These are phyloP conservation scores for Psilopsiagon aymara DNA, from an alignment of 2,113 vertebrate genomes.

Conservation along the genomic window DNA sequence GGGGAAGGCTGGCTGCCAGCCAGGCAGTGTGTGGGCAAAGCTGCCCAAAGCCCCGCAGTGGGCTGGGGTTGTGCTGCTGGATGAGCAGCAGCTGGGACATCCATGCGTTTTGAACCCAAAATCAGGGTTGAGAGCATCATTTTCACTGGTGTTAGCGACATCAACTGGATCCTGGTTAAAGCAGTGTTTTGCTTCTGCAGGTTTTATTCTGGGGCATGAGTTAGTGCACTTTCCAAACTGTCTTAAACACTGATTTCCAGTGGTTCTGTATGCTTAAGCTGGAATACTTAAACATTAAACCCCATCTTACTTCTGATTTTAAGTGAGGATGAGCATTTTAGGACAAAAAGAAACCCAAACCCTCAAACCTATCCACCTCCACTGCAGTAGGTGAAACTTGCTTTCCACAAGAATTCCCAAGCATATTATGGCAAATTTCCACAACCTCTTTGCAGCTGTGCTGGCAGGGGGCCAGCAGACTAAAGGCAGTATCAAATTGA, in stretches of 20 bases:
- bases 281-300: not conserved
- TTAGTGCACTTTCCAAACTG: not conserved
- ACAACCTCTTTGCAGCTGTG: constrained; percentile 45
- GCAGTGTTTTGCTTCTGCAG: not conserved
- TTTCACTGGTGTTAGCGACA: not conserved
- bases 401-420: constrained; percentile 56
- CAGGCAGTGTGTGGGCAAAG: not conserved
- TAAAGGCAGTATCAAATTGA: constrained; percentile 49
- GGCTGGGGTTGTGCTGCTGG: not conserved
- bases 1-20: not conserved
- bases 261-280: not conserved
- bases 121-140: not conserved
- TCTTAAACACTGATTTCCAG: not conserved
- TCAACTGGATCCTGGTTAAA: not conserved
- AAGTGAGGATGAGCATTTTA: not conserved
- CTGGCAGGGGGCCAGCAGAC: constrained; percentile 46
- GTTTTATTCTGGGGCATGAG: not conserved
- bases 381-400: constrained; percentile 45
- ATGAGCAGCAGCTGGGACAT: not conserved
- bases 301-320: not conserved
- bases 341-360: not conserved
- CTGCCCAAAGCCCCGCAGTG: fast-evolving
- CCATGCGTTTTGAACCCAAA: not conserved
- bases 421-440: constrained; percentile 48
- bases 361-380: not conserved